phyloP scores from a whole-genome alignment of 2,888 invertebrate species.

The Xanthorhoe spadicearia region DNA sequence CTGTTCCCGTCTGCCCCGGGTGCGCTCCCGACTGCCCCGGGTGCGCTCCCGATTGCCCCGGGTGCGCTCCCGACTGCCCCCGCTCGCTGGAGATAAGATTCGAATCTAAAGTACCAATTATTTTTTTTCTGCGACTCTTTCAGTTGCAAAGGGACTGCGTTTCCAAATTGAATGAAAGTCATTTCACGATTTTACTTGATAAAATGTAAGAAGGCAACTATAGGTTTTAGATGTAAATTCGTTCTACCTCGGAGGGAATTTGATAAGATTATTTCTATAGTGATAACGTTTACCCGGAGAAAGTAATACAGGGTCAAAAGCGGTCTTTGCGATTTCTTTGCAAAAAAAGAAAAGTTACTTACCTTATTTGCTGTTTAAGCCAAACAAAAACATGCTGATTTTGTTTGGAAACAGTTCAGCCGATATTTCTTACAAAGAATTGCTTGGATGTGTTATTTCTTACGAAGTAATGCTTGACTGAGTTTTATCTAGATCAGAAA shows the following conservation, averaged over 20 bases:
- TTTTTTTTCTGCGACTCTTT: conserved; percentile 21
- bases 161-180: conserved; percentile 11
- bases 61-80: conserved; percentile 3
- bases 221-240: neutral
- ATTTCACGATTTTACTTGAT: neutral
- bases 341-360: neutral
- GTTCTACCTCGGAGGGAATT: neutral
- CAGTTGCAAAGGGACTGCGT: conserved; percentile 5
- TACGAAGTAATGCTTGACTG: neutral
- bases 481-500: neutral
- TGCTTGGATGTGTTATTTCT: too few relatives aligned
- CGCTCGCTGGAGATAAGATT: conserved; percentile 10
- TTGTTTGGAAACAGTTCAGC: neutral
- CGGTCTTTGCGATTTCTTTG: neutral
- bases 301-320: neutral
- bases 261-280: neutral
- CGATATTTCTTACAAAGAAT: neutral
- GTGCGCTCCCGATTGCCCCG: conserved; percentile 6
- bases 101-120: conserved; percentile 26
- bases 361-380: neutral
- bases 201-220: neutral
- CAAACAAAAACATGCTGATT: neutral
- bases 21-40: conserved; percentile 7
- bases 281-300: neutral
- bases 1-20: conserved; percentile 13